Evolutionary conservation across 30 jellyfish, hydroid and myxozoan genomes (phyloP).

Genomic region (Aurelia aurita): DNA sequence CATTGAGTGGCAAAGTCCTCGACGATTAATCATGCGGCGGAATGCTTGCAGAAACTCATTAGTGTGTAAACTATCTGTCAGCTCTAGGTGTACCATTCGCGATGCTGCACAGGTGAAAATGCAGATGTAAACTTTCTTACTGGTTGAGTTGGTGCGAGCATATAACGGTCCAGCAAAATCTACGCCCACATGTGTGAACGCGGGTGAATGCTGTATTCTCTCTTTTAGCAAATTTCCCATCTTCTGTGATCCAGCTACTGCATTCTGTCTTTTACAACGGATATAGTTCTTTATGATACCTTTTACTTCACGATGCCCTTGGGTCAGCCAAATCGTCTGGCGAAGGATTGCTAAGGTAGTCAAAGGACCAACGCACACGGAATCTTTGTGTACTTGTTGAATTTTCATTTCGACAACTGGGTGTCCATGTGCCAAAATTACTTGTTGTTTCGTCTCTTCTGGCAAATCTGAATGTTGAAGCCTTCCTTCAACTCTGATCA

Average conservation of each 20-base stretch:
- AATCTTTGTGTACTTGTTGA: no score
- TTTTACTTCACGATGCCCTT: conserved; percentile 9
- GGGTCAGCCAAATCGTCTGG: background rate
- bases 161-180: conserved; percentile 21
- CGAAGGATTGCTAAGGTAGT: background rate
- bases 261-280: conserved; percentile 9
- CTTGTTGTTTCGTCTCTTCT: no score
- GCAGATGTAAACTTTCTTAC: conserved; percentile 13
- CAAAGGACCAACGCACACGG: no score
- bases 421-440: no score
- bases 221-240: conserved; percentile 1
- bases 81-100: conserved; percentile 47
- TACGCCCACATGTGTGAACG: conserved; percentile 6
- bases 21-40: background rate
- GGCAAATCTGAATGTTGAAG: no score
- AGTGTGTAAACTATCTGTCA: conserved; percentile 5
- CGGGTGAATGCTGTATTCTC: background rate
- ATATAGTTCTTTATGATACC: background rate
- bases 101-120: conserved; percentile 54
- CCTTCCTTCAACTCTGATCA: no score
- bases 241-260: conserved; percentile 4
- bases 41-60: background rate
- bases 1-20: conserved; percentile 30
- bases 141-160: background rate
- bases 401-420: no score